Evolutionary conservation across 2,888 invertebrate genomes (phyloP), one percentile per base, ranked within the genome.

Genomic region (Anthophora plumipes): DNA sequence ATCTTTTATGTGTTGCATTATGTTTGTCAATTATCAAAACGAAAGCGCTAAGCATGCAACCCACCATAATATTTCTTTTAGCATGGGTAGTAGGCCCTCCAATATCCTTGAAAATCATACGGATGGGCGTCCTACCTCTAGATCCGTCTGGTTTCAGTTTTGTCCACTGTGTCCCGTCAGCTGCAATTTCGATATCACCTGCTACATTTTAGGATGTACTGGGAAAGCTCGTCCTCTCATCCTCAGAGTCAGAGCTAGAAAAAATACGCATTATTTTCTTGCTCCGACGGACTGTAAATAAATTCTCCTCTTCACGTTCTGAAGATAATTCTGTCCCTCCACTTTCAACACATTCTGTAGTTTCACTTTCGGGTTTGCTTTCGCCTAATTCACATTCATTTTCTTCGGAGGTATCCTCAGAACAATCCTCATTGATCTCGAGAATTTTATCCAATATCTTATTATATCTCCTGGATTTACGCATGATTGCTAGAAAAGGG

Each of bases 61-160:
- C 66, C 50, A 22, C 57, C 68, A 77, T 75, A 66, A 84, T 64
- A 69, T 82, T 84, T 77, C 60, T 64, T 66, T 84, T 82, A 41
- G 59, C 79, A 64, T 70, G 74, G 14, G 50, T 55, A 72, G 71
- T 79, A 61, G 74, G 71, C 2, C 72, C 57, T 64, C 57, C 54
- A 20, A 74, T 72, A 60, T 73, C 64, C 50, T 77, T 82, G 68
- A 84, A 82, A 55, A 82, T 79, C 3, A 9, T 72, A 55, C 41
- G 48, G 12, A 54, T 14, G 50, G 75, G 43, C 37, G 39, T 11
- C 41, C 70, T 64, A 74, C 68, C 54, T 50, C 46, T 63, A 77
- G 67, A 77, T 63, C 4, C 0, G 0, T 46, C 64, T 69, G 66
- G 52, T 72, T 63, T 31, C 57, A 80, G 39, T 63, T 59, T 77